A percentile compares a stretch with the other conserved stretches of the same genome.
Conservation (phyloP, 2,113 vertebrate species). For the Cichladusa arquata region DNA sequence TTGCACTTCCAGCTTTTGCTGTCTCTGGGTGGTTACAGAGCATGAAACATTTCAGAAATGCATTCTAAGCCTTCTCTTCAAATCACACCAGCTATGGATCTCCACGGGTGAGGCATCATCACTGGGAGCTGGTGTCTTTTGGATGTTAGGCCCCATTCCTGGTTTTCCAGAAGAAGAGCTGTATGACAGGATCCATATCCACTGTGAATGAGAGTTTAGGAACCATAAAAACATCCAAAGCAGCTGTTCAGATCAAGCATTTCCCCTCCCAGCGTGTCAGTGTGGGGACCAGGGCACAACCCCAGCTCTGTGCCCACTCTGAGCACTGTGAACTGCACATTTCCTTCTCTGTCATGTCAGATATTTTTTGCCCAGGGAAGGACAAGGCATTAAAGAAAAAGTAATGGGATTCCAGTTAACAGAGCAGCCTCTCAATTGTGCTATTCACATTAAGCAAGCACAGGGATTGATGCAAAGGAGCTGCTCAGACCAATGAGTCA, state of each 20-base stretch:
- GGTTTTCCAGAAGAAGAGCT: not conserved
- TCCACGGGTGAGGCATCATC: accelerated
- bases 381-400: not conserved
- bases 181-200: not conserved
- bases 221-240: not conserved
- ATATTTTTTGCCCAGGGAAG: not conserved
- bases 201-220: not conserved
- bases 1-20: not conserved
- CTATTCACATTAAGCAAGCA: not conserved
- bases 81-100: not conserved
- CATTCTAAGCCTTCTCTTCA: not conserved
- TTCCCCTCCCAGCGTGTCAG: not conserved
- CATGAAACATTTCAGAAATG: not conserved
- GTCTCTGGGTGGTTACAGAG: not conserved
- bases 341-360: not conserved
- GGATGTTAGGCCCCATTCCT: not conserved
- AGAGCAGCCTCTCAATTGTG: not conserved
- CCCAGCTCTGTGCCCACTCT: not conserved
- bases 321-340: not conserved
- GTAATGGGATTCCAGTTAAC: not conserved
- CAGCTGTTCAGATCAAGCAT: not conserved
- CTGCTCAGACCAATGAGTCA: not conserved
- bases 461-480: not conserved
- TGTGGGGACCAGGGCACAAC: not conserved
- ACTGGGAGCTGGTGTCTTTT: not conserved